Evolutionary conservation across 2,888 invertebrate genomes (phyloP).

Genomic region (Arenicola marina): DNA sequence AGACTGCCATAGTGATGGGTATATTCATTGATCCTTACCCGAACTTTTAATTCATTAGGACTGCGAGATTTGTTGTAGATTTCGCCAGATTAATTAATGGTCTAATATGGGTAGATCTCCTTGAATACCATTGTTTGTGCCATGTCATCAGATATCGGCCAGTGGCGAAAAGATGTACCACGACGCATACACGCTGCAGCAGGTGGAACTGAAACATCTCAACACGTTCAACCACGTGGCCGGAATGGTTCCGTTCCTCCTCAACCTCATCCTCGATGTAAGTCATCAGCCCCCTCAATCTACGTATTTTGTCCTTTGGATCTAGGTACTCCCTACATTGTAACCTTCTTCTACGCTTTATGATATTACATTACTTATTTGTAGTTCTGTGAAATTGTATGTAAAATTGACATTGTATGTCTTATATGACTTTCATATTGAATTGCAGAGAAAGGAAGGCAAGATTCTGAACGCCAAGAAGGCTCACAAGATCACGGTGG

Average conservation of each 20-base stretch:
- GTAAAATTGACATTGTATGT: neutral
- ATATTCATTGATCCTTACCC: too few relatives aligned
- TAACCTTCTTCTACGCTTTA: neutral
- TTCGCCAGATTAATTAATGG: too few relatives aligned
- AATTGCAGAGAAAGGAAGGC: conserved; percentile 50
- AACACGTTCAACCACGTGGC: conserved; percentile 57
- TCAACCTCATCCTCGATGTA: conserved; percentile 59
- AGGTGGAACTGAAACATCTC: conserved; percentile 51
- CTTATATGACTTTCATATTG: too few relatives aligned
- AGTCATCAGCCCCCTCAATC: too few relatives aligned
- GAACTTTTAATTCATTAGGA: too few relatives aligned
- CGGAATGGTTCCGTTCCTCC: conserved; percentile 61
- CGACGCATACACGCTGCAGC: conserved; percentile 61
- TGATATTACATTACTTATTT: neutral
- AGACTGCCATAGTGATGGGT: too few relatives aligned
- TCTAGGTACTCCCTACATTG: too few relatives aligned
- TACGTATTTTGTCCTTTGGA: too few relatives aligned
- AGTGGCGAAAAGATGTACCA: conserved; percentile 50
- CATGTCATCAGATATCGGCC: conserved; percentile 53
- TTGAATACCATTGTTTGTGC: too few relatives aligned
- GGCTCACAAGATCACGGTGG: conserved; percentile 44
- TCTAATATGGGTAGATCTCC: too few relatives aligned
- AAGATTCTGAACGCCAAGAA: conserved; percentile 57
- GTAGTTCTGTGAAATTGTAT: neutral
- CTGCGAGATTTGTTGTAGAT: too few relatives aligned